A percentile compares a stretch with the other conserved stretches of the same genome.
Conservation (phyloP, 2,888 invertebrate species). For the Alviniconcha strummeri region DNA sequence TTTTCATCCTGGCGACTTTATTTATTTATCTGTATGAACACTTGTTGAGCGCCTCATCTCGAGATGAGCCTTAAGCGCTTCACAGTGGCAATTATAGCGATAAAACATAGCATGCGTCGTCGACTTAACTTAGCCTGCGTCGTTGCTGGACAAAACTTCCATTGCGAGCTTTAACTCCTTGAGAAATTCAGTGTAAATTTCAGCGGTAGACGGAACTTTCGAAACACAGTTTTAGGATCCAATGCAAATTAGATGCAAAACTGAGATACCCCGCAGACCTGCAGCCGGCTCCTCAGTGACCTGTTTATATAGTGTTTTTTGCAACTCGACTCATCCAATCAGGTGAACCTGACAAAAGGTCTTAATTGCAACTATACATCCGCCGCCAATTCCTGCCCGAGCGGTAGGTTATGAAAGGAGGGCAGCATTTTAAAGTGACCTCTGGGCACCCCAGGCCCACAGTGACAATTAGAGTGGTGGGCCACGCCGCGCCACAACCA, state of each 20-base stretch:
- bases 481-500: slow-evolving; percentile 3
- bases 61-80: too few species aligned
- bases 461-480: slow-evolving; percentile 19
- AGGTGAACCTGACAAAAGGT: neutral
- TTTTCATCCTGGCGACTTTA: neutral
- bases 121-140: neutral
- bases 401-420: neutral
- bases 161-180: neutral
- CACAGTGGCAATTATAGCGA: too few species aligned
- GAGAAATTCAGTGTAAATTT: neutral
- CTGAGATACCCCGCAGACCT: neutral
- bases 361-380: neutral
- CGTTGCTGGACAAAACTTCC: slow-evolving; percentile 36
- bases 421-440: slow-evolving; percentile 10
- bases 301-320: too few species aligned
- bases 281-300: too few species aligned
- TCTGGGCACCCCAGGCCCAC: neutral
- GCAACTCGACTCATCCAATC: too few species aligned
- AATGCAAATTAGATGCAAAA: neutral
- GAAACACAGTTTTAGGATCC: neutral
- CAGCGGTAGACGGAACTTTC: neutral
- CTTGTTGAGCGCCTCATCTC: too few species aligned
- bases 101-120: too few species aligned
- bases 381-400: neutral
- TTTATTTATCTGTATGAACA: too few species aligned